These are phyloP conservation scores for Shargacucullia verbasci DNA, from an alignment of 2,888 invertebrate genomes.

Conservation along the genomic window DNA sequence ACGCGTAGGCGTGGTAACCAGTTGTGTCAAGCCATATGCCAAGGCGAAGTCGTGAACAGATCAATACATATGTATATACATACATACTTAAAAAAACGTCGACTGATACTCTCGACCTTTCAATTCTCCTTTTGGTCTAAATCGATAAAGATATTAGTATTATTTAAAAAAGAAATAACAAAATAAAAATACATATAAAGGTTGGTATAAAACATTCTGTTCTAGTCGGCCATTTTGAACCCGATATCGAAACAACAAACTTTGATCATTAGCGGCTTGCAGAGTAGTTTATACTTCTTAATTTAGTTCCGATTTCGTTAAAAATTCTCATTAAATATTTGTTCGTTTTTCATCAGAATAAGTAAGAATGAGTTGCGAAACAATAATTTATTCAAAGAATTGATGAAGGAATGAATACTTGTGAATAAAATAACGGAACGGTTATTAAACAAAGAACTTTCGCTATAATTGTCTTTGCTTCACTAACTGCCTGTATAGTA, in stretches of 20 bases:
- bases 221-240: constrained; percentile 1
- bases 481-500: too few relatives aligned
- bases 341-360: constrained; percentile 13
- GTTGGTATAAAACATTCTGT: too few relatives aligned
- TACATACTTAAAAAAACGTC: too few relatives aligned
- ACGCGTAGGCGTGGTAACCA: too few relatives aligned
- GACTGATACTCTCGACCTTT: too few relatives aligned
- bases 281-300: constrained; percentile 18
- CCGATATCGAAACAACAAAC: constrained; percentile 23
- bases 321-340: constrained; percentile 18
- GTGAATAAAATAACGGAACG: neutral
- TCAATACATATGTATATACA: too few relatives aligned
- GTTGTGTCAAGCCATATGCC: too few relatives aligned
- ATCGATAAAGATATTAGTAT: too few relatives aligned
- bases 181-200: too few relatives aligned
- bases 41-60: too few relatives aligned
- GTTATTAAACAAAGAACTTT: neutral
- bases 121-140: too few relatives aligned
- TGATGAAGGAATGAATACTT: neutral
- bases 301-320: constrained; percentile 6
- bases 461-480: neutral
- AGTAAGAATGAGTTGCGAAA: constrained; percentile 6
- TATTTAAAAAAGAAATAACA: too few relatives aligned
- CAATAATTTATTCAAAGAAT: constrained; percentile 15
- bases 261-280: constrained; percentile 39